A percentile compares a stretch with the other conserved stretches of the same genome.
Evolutionary conservation across 2,797 vertebrate genomes (phyloP).

Genomic region (Denticeps clupeoides): DNA sequence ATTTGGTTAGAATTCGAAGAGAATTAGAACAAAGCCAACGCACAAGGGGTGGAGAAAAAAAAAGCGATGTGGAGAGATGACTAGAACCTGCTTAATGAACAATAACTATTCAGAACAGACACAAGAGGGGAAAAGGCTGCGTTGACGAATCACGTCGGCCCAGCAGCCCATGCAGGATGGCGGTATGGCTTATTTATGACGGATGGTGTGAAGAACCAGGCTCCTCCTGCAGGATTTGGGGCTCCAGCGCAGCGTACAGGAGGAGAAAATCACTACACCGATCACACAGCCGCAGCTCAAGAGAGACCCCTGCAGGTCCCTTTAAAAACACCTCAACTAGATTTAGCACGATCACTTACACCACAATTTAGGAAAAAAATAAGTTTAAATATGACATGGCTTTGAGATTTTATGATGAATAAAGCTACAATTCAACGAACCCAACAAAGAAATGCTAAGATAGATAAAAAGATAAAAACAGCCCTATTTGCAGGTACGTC

Average conservation of each 20-base stretch:
- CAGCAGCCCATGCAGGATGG: slow-evolving; percentile 6
- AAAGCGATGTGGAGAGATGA: no score
- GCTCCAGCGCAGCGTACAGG: not conserved
- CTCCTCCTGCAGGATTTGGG: slow-evolving; percentile 15
- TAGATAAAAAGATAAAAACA: no score
- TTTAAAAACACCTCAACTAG: not conserved
- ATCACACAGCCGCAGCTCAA: slow-evolving; percentile 32
- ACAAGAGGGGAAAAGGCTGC: no score
- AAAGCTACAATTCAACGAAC: not conserved
- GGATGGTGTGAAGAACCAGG: slow-evolving; percentile 25
- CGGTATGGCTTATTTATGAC: slow-evolving; percentile 18
- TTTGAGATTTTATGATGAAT: no score
- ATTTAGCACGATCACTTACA: no score
- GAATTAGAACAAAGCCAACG: no score
- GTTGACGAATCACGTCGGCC: no score
- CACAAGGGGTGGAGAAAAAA: not conserved
- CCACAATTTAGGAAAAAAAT: no score
- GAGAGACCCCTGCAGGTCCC: slow-evolving; percentile 48
- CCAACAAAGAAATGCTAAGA: not conserved
- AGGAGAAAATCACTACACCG: not conserved
- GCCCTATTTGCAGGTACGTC: not conserved
- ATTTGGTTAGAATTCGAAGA: no score
- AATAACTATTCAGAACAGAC: no score
- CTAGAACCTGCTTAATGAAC: no score
- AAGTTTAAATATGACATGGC: no score